These are phyloP conservation scores for Pyrocephalus nanus DNA, from an alignment of 2,797 vertebrate species.

Conservation along the genomic window DNA sequence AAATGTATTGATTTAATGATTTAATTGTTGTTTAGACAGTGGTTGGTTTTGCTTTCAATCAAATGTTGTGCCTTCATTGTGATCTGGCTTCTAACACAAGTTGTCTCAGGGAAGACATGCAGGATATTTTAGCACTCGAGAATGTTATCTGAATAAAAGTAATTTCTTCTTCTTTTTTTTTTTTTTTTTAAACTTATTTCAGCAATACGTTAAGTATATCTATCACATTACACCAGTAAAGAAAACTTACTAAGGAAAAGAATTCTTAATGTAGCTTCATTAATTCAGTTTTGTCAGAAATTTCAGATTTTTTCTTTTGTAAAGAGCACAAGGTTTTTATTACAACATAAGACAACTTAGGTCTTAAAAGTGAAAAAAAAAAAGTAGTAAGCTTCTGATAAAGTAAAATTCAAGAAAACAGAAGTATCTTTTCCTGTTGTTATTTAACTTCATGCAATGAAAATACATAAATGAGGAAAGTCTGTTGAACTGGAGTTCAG, in stretches of 20 bases:
- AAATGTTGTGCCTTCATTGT: background rate
- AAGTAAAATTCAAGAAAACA: slow-evolving; percentile 47
- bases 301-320: slow-evolving; percentile 39
- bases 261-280: background rate
- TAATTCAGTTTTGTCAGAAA: background rate
- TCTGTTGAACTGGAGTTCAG: background rate
- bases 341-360: background rate
- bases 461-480: slow-evolving; percentile 9
- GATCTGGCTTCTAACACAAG: background rate
- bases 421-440: slow-evolving; percentile 1
- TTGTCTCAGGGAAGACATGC: background rate
- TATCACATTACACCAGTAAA: background rate
- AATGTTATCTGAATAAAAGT: background rate
- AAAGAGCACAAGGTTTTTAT: slow-evolving; percentile 44
- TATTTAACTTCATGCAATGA: slow-evolving; percentile 39
- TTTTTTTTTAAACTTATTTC: background rate
- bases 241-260: background rate
- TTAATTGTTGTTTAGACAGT: background rate
- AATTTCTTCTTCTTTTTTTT: too few relatives aligned
- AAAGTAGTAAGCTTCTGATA: slow-evolving; percentile 20
- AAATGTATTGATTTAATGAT: background rate
- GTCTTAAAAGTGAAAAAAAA: slow-evolving; percentile 24
- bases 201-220: background rate
- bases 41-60: background rate
- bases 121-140: background rate